Base-by-base conservation (phyloP, 2,888 invertebrate genomes). In the Parascotia fuliginaria region DNA sequence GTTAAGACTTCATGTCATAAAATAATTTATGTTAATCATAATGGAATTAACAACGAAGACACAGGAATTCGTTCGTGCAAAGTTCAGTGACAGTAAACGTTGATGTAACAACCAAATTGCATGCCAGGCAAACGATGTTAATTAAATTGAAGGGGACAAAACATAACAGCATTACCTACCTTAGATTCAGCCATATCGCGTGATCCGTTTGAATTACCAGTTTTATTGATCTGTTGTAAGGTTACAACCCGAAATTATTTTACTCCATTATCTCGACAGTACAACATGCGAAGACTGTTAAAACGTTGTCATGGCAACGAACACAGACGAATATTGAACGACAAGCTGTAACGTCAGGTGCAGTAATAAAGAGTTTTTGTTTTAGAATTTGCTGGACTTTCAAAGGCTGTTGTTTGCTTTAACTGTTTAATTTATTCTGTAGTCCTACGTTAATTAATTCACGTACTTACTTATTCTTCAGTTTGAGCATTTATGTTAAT, bases 171-270 rank as follows among this genome's bases (percentile, higher is more conserved):
- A 46, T 77, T 24, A n/a, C n/a, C n/a, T 89, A 91, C 91, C 91
- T 88, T 85, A 68, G 81, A 69, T 59, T 84, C 87, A 38, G 83
- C 75, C 89, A 90, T 89, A 79, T 91, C 79, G 90, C 89, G 89
- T 89, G 89, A 73, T 84, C 73, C 53, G 71, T 65, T 81, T 79
- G 80, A 85, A 89, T 88, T 85, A 87, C 81, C 67, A 68, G 57
- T 73, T 79, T 78, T 89, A 91, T 89, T 87, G 91, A 89, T 89
- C 85, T 79, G 75, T 75, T 76, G n/a, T 80, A 76, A 67, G 81
- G 83, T 78, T 78, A 83, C 79, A 77, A 71, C 76, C 43, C 77
- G 61, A 86, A 89, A 87, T 85, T 85, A 87, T 87, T 89, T 85
- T 84, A 84, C 80, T 83, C 81, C 76, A 85, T 89, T 84, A 87